phyloP scores from a whole-genome alignment of 2,113 vertebrate species.

The Coracopsis vasa region DNA sequence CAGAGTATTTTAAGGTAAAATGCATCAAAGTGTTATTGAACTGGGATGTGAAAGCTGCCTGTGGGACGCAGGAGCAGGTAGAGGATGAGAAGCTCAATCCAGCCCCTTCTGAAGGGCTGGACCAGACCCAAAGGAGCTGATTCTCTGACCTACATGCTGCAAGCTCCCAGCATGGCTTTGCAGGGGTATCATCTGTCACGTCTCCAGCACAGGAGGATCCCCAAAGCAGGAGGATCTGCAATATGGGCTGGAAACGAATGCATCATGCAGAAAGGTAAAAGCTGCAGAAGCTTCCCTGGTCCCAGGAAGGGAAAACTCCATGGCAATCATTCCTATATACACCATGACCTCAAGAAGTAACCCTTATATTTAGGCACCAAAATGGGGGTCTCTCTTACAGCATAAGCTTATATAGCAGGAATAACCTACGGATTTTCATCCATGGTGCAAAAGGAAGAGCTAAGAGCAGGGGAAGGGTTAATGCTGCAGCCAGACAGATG shows the following conservation, averaged over 20 bases:
- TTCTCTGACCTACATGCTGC: constrained; percentile 1
- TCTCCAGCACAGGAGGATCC: neutral
- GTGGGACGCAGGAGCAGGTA: neutral
- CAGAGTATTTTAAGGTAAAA: constrained; percentile 40
- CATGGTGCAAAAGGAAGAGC: neutral
- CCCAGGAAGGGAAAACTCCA: neutral
- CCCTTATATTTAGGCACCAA: fast-evolving
- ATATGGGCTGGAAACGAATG: neutral
- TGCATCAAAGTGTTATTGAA: neutral
- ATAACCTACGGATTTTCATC: neutral
- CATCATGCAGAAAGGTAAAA: neutral
- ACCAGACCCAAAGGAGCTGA: neutral
- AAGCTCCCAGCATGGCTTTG: neutral
- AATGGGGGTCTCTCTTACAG: neutral
- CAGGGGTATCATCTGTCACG: constrained; percentile 19
- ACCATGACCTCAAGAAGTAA: neutral
- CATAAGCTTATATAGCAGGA: neutral
- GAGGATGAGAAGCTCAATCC: neutral
- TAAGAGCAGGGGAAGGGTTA: constrained; percentile 14
- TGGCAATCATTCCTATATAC: neutral
- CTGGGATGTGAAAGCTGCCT: neutral
- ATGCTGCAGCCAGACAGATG: neutral
- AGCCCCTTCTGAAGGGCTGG: constrained; percentile 12
- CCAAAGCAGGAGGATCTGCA: neutral
- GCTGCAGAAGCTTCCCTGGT: neutral